Conservation (phyloP, 2,888 invertebrate species). For the Lithophane ornitopus region DNA sequence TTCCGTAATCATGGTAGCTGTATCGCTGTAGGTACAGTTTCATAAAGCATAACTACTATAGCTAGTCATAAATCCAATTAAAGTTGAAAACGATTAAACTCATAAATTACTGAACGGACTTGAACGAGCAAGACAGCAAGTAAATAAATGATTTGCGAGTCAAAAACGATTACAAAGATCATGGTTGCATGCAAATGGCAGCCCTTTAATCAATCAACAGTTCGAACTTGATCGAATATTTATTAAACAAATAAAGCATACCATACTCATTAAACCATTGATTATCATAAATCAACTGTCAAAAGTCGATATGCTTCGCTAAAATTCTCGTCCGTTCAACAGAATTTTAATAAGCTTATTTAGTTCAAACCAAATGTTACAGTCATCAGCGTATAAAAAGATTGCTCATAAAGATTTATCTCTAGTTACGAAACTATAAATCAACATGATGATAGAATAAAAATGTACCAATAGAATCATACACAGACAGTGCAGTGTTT, state of each 20-base stretch:
- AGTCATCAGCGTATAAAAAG: conserved; percentile 43
- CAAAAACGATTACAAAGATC: conserved; percentile 41
- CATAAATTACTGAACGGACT: conserved; percentile 35
- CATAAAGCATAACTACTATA: conserved; percentile 5
- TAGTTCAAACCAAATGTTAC: conserved; percentile 43
- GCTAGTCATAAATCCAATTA: conserved; percentile 22
- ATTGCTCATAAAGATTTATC: conserved; percentile 55
- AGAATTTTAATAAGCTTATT: conserved; percentile 43
- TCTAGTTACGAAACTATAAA: conserved; percentile 58
- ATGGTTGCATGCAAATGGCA: conserved; percentile 39
- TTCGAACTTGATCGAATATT: conserved; percentile 42
- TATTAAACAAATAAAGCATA: conserved; percentile 30
- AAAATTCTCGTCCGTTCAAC: conserved; percentile 45
- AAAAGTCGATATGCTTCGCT: conserved; percentile 47
- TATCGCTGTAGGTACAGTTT: not conserved
- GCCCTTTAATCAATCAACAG: conserved; percentile 55
- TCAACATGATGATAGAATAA: conserved; percentile 56
- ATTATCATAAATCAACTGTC: conserved; percentile 63
- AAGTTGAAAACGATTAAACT: conserved; percentile 32
- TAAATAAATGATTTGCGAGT: conserved; percentile 36
- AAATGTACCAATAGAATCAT: conserved; percentile 48
- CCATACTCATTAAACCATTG: conserved; percentile 36
- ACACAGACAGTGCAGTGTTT: conserved; percentile 57
- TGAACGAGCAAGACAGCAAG: conserved; percentile 27
- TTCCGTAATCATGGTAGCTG: not conserved